Conservation (phyloP, 1,140 invertebrate genomes). For the Drosophila lowei region DNA sequence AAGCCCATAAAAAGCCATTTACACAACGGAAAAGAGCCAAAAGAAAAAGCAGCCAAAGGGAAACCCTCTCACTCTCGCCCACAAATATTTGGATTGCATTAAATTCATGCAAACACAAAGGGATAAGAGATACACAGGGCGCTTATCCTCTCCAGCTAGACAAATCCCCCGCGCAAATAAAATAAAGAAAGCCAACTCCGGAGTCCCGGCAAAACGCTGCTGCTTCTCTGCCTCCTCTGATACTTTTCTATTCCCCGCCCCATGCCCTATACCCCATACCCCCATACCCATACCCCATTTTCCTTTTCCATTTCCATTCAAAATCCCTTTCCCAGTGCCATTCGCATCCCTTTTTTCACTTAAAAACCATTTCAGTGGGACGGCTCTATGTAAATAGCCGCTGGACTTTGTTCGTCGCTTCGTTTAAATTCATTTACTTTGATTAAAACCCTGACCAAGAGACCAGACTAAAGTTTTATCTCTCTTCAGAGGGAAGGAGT, state of each 20-base stretch:
- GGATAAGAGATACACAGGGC: conserved; percentile 71
- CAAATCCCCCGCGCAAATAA: conserved; percentile 77
- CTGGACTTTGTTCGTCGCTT: conserved; percentile 65
- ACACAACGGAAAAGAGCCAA: conserved; percentile 49
- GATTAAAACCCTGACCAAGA: conserved; percentile 64
- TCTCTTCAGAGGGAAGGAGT: not conserved
- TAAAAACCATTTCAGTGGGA: conserved; percentile 71
- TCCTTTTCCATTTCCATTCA: conserved; percentile 22
- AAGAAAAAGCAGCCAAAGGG: not conserved
- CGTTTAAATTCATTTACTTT: conserved; percentile 81
- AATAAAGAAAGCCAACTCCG: conserved; percentile 59
- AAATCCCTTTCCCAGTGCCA: conserved; percentile 15
- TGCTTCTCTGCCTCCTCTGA: conserved; percentile 16
- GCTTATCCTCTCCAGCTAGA: conserved; percentile 75
- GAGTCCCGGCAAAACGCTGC: conserved; percentile 36
- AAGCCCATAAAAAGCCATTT: conserved; percentile 69
- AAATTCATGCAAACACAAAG: conserved; percentile 81
- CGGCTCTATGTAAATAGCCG: conserved; percentile 72
- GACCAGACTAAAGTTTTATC: conserved; percentile 41
- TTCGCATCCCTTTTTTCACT: conserved; percentile 77
- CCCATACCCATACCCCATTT: conserved; percentile 17
- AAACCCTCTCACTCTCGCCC: conserved; percentile 48
- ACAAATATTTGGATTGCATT: conserved; percentile 82
- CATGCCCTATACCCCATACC: not conserved
- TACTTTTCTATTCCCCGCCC: conserved; percentile 32